Percentiles rank a stretch among this genome's conserved stretches.
phyloP scores from a whole-genome alignment of 2,888 invertebrate genomes.

The Alviniconcha strummeri region DNA sequence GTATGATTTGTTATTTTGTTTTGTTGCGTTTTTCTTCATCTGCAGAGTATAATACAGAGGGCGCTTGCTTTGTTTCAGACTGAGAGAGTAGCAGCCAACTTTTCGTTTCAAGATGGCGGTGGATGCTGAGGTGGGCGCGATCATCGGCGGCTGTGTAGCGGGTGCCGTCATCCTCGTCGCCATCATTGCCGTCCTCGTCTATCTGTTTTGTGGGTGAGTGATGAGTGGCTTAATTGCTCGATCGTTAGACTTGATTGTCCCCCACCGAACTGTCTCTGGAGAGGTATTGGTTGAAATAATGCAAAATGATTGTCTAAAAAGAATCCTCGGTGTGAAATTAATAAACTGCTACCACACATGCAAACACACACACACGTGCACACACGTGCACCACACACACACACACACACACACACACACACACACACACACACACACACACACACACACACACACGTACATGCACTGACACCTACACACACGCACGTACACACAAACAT shows the following conservation, averaged over 20 bases:
- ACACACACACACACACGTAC: conserved; percentile 3
- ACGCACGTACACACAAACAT: not conserved
- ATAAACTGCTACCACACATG: not conserved
- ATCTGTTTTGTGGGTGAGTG: conserved; percentile 55
- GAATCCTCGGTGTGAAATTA: no score
- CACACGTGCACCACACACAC: not conserved
- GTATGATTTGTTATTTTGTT: not conserved
- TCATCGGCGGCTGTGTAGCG: conserved; percentile 56
- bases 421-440: conserved; percentile 9
- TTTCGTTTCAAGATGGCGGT: conserved; percentile 29
- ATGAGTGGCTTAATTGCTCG: no score
- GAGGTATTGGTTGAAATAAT: no score
- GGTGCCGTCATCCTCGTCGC: conserved; percentile 55
- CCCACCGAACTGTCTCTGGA: no score
- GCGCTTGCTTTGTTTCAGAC: conserved; percentile 2
- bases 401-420: conserved; percentile 16
- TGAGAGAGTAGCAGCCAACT: conserved; percentile 18
- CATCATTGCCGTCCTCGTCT: conserved; percentile 48
- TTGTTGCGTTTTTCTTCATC: no score
- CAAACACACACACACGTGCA: not conserved
- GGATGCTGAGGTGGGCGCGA: conserved; percentile 36
- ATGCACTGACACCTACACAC: not conserved
- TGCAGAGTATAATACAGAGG: no score
- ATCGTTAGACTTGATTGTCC: no score
- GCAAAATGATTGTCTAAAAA: no score